These are phyloP conservation scores for Clusia tigrina DNA, from an alignment of 2,888 invertebrate species.

Conservation along the genomic window DNA sequence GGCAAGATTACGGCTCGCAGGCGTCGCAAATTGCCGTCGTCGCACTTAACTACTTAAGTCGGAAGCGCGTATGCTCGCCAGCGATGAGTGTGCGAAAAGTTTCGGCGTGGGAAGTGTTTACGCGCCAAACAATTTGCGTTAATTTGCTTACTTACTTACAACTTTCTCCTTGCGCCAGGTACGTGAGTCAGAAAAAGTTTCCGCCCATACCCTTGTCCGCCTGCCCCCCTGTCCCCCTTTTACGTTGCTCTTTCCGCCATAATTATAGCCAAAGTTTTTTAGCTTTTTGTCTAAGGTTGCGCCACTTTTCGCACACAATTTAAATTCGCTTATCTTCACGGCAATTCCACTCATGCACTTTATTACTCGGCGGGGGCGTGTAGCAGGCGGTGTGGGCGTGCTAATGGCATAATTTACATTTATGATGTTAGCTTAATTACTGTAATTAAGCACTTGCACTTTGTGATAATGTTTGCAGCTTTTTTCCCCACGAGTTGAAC, in stretches of 20 bases:
- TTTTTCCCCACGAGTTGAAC: slow-evolving; percentile 19
- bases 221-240: not conserved
- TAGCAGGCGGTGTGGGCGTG: not conserved
- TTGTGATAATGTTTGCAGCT: slow-evolving; percentile 12
- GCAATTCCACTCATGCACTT: not conserved
- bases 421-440: slow-evolving; percentile 26
- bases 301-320: not conserved
- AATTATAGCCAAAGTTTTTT: slow-evolving; percentile 5
- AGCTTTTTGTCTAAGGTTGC: not conserved
- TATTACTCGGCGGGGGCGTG: not conserved
- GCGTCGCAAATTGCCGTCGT: too few relatives aligned
- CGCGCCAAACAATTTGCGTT: not conserved
- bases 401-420: slow-evolving; percentile 26
- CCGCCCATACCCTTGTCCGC: too few relatives aligned
- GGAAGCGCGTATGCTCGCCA: too few relatives aligned
- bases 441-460: slow-evolving; percentile 21
- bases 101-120: too few relatives aligned
- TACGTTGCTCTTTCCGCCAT: not conserved
- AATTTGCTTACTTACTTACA: too few relatives aligned
- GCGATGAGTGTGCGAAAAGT: too few relatives aligned
- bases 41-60: too few relatives aligned
- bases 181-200: too few relatives aligned
- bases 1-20: too few relatives aligned
- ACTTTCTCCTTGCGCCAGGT: too few relatives aligned
- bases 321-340: not conserved